Conservation (phyloP, 2,797 vertebrate species). For the Centropyge bicolor region DNA sequence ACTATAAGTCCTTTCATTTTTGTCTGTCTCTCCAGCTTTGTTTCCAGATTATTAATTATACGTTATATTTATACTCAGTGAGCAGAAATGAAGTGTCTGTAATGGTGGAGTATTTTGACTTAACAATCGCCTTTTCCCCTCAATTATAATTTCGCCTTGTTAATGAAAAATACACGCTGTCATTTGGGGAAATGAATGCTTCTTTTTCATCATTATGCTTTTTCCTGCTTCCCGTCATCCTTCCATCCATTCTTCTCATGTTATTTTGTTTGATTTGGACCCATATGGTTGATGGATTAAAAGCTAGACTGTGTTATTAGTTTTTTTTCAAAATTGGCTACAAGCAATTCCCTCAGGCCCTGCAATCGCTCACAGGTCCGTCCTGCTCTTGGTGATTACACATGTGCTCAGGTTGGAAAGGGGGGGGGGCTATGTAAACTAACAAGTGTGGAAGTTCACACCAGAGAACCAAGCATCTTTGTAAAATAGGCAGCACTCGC, state of each 20-base stretch:
- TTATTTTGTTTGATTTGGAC: conserved; percentile 8
- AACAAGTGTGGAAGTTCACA: background rate
- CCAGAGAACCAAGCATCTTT: background rate
- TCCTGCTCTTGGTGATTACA: background rate
- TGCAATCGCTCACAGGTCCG: background rate
- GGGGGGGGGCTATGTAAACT: background rate
- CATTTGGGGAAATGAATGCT: background rate
- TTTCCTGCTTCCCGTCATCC: background rate
- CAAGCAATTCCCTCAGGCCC: background rate
- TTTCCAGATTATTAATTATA: conserved; percentile 3
- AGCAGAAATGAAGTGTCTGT: conserved; percentile 14
- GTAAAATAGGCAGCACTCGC: no score
- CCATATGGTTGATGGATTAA: conserved; percentile 1
- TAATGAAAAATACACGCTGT: conserved; percentile 6
- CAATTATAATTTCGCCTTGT: background rate
- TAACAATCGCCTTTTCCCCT: background rate
- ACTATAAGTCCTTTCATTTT: background rate
- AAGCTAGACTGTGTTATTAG: background rate
- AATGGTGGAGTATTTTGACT: conserved; percentile 9
- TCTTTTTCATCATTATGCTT: background rate
- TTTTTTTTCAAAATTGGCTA: background rate
- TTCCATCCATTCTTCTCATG: background rate
- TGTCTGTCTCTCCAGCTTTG: background rate
- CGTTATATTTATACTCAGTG: background rate
- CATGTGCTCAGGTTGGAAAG: background rate